A percentile compares a stretch with the other conserved stretches of the same genome.
These are phyloP conservation scores for Aplocera efformata DNA, from an alignment of 2,888 invertebrate genomes.

Conservation along the genomic window DNA sequence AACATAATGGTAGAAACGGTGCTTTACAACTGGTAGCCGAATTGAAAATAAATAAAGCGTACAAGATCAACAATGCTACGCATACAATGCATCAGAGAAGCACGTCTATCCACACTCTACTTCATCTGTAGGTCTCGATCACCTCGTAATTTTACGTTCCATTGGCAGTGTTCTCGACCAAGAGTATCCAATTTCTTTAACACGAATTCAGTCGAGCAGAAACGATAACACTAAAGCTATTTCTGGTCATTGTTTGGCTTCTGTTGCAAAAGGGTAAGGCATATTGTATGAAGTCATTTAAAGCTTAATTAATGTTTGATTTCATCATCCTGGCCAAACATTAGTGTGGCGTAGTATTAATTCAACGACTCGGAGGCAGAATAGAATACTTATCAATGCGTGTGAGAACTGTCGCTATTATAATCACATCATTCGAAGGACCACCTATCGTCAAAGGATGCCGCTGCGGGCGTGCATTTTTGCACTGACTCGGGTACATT, in stretches of 20 bases:
- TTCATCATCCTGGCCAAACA: conserved; percentile 39
- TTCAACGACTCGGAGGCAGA: conserved; percentile 16
- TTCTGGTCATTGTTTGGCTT: conserved; percentile 51
- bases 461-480: conserved; percentile 67
- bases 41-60: conserved; percentile 54
- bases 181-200: conserved; percentile 71
- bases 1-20: conserved; percentile 23
- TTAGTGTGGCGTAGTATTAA: conserved; percentile 14
- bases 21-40: conserved; percentile 40
- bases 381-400: conserved; percentile 52
- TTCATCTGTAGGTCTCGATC: conserved; percentile 53
- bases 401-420: conserved; percentile 72
- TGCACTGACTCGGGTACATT: conserved; percentile 65
- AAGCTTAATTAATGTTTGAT: conserved; percentile 58
- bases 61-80: conserved; percentile 55
- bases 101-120: conserved; percentile 34
- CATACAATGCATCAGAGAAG: conserved; percentile 41
- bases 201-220: conserved; percentile 60
- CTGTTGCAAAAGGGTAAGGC: conserved; percentile 30
- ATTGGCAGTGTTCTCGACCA: conserved; percentile 67
- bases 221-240: conserved; percentile 64
- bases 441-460: conserved; percentile 76
- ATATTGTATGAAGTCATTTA: conserved; percentile 41
- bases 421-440: conserved; percentile 73
- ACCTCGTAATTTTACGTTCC: conserved; percentile 69